Percentiles rank a stretch among this genome's conserved stretches.
phyloP scores from a whole-genome alignment of 2,888 invertebrate species.

The Himalopsyche anomala region DNA sequence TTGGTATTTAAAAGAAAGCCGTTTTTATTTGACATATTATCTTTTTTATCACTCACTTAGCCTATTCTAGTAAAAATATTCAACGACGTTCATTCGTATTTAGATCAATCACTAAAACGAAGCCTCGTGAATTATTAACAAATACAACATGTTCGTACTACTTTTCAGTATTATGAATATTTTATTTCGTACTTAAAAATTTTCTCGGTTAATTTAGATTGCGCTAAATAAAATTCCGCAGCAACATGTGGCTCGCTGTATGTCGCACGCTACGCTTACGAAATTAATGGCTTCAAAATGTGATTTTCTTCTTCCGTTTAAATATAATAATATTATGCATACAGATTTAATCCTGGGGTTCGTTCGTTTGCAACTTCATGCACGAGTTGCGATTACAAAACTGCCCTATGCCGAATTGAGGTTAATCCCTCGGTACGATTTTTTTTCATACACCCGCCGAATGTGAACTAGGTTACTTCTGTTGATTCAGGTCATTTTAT shows the following conservation, averaged over 20 bases:
- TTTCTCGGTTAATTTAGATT: neutral
- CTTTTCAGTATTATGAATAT: neutral
- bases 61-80: too few species aligned
- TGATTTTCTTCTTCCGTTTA: neutral
- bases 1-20: too few species aligned
- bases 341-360: slow-evolving; percentile 6
- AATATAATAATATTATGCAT: slow-evolving; percentile 5
- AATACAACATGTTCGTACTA: too few species aligned
- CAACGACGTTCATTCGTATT: too few species aligned
- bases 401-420: slow-evolving; percentile 1
- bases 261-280: slow-evolving; percentile 17
- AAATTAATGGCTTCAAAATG: neutral
- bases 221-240: slow-evolving; percentile 13
- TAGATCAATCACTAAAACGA: too few species aligned
- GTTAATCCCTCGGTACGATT: neutral
- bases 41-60: too few species aligned
- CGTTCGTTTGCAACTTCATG: slow-evolving; percentile 10
- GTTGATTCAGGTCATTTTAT: slow-evolving; percentile 34
- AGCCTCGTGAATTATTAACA: too few species aligned
- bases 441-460: neutral
- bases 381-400: slow-evolving; percentile 17
- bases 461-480: slow-evolving; percentile 23
- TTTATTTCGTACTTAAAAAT: neutral
- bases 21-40: too few species aligned
- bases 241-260: slow-evolving; percentile 26